Evolutionary conservation across 2,888 invertebrate genomes (phyloP).

Genomic region (Cosmorhoe ocellata): DNA sequence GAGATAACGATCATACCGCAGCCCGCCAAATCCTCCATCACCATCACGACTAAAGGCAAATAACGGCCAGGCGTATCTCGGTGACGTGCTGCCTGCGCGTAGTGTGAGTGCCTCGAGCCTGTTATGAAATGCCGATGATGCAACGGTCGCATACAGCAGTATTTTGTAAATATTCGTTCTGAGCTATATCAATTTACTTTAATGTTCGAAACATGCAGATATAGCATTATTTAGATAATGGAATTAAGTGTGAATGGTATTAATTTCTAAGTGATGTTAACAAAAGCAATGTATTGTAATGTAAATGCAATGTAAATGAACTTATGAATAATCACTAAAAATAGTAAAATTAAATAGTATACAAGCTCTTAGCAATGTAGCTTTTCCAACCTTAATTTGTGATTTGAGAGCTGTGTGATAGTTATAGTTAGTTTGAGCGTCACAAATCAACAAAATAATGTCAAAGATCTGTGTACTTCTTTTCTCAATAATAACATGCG

Average conservation of each 20-base stretch:
- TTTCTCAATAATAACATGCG: slow-evolving; percentile 44
- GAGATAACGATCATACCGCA: slow-evolving; percentile 96
- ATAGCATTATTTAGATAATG: slow-evolving; percentile 60
- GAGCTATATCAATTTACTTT: slow-evolving; percentile 61
- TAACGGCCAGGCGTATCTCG: slow-evolving; percentile 56
- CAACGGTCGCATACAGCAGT: slow-evolving; percentile 64
- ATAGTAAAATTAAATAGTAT: slow-evolving; percentile 33
- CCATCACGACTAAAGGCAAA: slow-evolving; percentile 76
- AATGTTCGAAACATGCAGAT: slow-evolving; percentile 55
- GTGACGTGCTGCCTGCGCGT: slow-evolving; percentile 35
- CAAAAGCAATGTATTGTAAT: slow-evolving; percentile 35
- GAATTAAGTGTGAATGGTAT: slow-evolving; percentile 61
- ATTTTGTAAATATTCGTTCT: slow-evolving; percentile 73
- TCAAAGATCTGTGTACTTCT: slow-evolving; percentile 49
- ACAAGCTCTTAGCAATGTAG: slow-evolving; percentile 35
- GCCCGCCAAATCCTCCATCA: slow-evolving; percentile 84
- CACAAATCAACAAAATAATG: slow-evolving; percentile 63
- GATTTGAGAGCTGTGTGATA: slow-evolving; percentile 51
- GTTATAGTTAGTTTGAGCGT: slow-evolving; percentile 51
- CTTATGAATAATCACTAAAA: slow-evolving; percentile 22
- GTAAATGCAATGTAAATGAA: slow-evolving; percentile 61
- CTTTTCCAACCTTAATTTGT: slow-evolving; percentile 48
- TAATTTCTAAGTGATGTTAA: slow-evolving; percentile 36
- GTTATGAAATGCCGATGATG: slow-evolving; percentile 43
- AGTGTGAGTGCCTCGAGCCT: slow-evolving; percentile 43